These are phyloP conservation scores for Stichopus horrens DNA, from an alignment of 53 echinoderm and acorn worm genomes.

Conservation along the genomic window DNA sequence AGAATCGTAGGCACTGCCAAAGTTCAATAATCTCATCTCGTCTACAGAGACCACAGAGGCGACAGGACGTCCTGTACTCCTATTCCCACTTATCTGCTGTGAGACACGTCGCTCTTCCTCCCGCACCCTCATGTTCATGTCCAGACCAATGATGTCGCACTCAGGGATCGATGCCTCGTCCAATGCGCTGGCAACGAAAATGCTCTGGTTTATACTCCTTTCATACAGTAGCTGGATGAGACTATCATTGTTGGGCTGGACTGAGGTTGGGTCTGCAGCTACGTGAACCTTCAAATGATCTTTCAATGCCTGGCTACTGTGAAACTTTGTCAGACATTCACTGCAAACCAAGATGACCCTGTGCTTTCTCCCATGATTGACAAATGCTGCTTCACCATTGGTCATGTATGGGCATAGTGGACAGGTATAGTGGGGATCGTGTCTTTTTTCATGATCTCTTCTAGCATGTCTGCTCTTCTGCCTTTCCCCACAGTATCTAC, in stretches of 20 bases:
- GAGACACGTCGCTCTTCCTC: conserved; percentile 40
- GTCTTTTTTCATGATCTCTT: conserved; percentile 40
- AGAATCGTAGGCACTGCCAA: conserved; percentile 18
- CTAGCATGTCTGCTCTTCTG: conserved; percentile 38
- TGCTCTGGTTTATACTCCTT: conserved; percentile 26
- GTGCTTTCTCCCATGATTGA: conserved; percentile 29
- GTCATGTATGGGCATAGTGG: conserved; percentile 1
- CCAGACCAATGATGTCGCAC: conserved; percentile 48
- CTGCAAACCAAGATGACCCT: conserved; percentile 22
- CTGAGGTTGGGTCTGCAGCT: background rate
- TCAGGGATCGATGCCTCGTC: conserved; percentile 44
- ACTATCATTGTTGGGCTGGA: background rate
- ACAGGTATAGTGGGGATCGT: conserved; percentile 32
- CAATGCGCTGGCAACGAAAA: conserved; percentile 31
- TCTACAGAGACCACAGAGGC: conserved; percentile 15
- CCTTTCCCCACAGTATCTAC: conserved; percentile 25
- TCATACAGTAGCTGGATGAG: conserved; percentile 22
- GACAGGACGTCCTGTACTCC: background rate
- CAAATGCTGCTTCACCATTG: conserved; percentile 17
- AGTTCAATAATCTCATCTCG: conserved; percentile 10
- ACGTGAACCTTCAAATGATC: conserved; percentile 25
- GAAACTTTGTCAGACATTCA: conserved; percentile 29
- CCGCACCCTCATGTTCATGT: conserved; percentile 43
- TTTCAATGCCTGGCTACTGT: conserved; percentile 34
- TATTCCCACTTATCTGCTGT: conserved; percentile 8